Percentiles rank a stretch among this genome's conserved stretches.
Conservation (phyloP, 2,888 invertebrate species). For the Phengaris arion region DNA sequence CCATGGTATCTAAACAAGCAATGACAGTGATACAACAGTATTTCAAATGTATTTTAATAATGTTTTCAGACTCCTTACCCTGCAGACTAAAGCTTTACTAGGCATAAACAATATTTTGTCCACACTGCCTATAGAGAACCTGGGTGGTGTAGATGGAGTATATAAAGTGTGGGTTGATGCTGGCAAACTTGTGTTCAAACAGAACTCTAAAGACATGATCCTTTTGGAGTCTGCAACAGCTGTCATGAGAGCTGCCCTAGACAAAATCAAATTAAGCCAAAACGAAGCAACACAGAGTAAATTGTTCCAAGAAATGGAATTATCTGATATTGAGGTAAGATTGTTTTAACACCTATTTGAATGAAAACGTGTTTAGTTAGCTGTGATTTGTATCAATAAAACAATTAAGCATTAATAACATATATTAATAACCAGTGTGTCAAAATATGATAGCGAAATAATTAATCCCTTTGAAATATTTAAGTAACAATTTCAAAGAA, state of each 20-base stretch:
- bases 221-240: conserved; percentile 85
- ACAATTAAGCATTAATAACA: too few relatives aligned
- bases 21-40: too few relatives aligned
- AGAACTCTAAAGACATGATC: conserved; percentile 69
- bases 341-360: not conserved
- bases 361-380: too few relatives aligned
- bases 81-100: conserved; percentile 83
- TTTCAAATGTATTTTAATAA: not conserved
- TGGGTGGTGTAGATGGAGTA: conserved; percentile 82
- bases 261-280: conserved; percentile 80
- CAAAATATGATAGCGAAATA: too few relatives aligned
- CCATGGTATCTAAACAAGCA: too few relatives aligned
- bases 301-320: conserved; percentile 77
- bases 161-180: conserved; percentile 84
- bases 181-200: conserved; percentile 81
- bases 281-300: conserved; percentile 55
- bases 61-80: conserved; percentile 68
- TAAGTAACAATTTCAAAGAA: too few relatives aligned
- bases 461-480: too few relatives aligned
- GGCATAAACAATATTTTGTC: conserved; percentile 85
- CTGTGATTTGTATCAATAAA: too few relatives aligned
- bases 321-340: conserved; percentile 78
- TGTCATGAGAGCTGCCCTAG: conserved; percentile 86
- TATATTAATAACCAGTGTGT: too few relatives aligned
- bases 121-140: conserved; percentile 79